A percentile compares a stretch with the other conserved stretches of the same genome.
Conservation (phyloP, 23 tunicate genomes). For the Oikopleura albicans region DNA sequence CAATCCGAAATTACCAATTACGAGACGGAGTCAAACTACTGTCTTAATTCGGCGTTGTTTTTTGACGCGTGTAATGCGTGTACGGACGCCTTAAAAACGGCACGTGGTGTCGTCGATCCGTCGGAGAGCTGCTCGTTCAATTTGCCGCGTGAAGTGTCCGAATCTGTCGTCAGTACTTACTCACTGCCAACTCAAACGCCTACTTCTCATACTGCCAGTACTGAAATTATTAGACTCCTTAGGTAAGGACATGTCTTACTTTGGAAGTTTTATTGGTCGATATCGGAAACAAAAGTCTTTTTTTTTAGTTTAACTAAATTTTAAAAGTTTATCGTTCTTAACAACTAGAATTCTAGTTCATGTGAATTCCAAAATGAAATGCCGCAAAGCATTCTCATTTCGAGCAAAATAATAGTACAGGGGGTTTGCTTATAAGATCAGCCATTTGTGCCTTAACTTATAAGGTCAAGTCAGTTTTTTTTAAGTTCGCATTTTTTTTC, state of each 20-base stretch:
- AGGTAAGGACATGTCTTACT: neutral
- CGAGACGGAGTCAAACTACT: neutral
- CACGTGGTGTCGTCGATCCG: neutral
- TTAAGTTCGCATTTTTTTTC: too few relatives aligned
- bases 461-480: too few relatives aligned
- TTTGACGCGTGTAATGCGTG: slow-evolving; percentile 5
- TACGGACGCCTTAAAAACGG: neutral
- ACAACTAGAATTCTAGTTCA: too few relatives aligned
- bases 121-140: neutral
- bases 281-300: too few relatives aligned
- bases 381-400: too few relatives aligned
- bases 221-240: neutral
- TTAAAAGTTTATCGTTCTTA: too few relatives aligned
- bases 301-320: too few relatives aligned
- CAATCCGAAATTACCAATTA: neutral
- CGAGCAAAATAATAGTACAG: too few relatives aligned
- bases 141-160: neutral
- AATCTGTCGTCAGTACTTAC: neutral
- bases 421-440: too few relatives aligned
- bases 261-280: too few relatives aligned
- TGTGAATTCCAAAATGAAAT: too few relatives aligned
- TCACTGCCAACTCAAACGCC: slow-evolving; percentile 7
- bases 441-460: too few relatives aligned
- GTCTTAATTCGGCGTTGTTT: neutral
- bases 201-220: neutral